These are phyloP conservation scores for Ochlodes sylvanus DNA, from an alignment of 2,888 invertebrate species.

Conservation along the genomic window DNA sequence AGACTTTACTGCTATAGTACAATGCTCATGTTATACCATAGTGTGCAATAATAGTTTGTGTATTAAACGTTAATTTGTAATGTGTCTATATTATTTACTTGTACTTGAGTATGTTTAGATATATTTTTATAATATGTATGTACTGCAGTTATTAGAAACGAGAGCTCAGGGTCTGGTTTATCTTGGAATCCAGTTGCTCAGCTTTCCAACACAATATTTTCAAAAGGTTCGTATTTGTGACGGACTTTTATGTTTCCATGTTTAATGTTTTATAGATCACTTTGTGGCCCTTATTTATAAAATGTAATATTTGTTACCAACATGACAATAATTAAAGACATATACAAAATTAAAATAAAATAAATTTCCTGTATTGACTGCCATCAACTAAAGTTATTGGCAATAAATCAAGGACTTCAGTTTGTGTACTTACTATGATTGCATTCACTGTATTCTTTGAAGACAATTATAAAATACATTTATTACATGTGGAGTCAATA, in stretches of 20 bases:
- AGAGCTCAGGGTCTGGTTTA: constrained; percentile 55
- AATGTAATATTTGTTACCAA: background rate
- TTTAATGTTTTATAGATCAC: background rate
- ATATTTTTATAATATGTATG: constrained; percentile 44
- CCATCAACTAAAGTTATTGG: background rate
- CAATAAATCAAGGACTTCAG: background rate
- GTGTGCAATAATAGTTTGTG: no score
- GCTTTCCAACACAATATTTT: constrained; percentile 64
- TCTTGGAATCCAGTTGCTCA: constrained; percentile 70
- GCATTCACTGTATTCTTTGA: constrained; percentile 9
- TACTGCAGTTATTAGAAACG: constrained; percentile 61
- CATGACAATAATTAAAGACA: background rate
- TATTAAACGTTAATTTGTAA: background rate
- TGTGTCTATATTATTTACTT: background rate
- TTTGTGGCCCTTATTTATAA: background rate
- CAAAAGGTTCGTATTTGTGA: constrained; percentile 66
- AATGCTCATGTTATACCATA: no score
- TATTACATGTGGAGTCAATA: background rate
- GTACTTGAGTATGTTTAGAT: constrained; percentile 20
- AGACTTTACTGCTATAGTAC: no score
- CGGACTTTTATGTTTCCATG: constrained; percentile 42
- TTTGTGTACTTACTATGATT: background rate
- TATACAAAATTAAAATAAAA: background rate
- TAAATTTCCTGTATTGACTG: constrained; percentile 3
- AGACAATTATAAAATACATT: constrained; percentile 8